These are phyloP conservation scores for Rhadina sibilatrix DNA, from an alignment of 2,113 vertebrate species.

Conservation along the genomic window DNA sequence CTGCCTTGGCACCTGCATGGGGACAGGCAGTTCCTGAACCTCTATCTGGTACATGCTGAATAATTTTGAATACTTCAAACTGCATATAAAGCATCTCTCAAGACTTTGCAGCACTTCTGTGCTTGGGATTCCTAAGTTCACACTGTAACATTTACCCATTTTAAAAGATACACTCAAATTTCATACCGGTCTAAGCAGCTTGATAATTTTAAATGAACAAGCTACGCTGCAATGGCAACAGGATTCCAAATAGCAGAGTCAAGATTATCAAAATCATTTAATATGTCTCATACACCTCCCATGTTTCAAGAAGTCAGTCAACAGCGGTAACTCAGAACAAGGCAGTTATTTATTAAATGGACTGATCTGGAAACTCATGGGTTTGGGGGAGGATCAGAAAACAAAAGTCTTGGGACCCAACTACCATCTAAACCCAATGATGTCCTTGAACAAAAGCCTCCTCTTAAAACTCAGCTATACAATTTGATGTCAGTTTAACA, in stretches of 20 bases:
- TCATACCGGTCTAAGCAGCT: background rate
- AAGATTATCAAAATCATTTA: background rate
- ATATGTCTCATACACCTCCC: background rate
- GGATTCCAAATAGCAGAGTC: background rate
- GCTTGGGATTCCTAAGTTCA: background rate
- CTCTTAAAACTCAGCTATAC: rapidly evolving
- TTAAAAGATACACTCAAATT: background rate
- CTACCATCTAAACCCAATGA: background rate
- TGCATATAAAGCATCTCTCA: background rate
- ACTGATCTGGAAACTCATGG: rapidly evolving
- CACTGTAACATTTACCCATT: background rate
- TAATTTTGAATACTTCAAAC: background rate
- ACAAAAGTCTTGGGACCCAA: background rate
- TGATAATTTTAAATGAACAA: background rate
- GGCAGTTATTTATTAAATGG: background rate
- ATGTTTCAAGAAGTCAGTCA: background rate
- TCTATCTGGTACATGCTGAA: background rate
- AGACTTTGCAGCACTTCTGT: background rate
- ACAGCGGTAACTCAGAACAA: background rate
- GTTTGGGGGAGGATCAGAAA: background rate
- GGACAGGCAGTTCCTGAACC: background rate
- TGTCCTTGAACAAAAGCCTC: background rate
- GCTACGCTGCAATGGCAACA: background rate
- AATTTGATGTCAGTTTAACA: background rate
- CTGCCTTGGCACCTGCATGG: background rate